A percentile compares a stretch with the other conserved stretches of the same genome.
phyloP scores from a whole-genome alignment of 35 echinoderm and acorn worm genomes.

The Amphiura filiformis region DNA sequence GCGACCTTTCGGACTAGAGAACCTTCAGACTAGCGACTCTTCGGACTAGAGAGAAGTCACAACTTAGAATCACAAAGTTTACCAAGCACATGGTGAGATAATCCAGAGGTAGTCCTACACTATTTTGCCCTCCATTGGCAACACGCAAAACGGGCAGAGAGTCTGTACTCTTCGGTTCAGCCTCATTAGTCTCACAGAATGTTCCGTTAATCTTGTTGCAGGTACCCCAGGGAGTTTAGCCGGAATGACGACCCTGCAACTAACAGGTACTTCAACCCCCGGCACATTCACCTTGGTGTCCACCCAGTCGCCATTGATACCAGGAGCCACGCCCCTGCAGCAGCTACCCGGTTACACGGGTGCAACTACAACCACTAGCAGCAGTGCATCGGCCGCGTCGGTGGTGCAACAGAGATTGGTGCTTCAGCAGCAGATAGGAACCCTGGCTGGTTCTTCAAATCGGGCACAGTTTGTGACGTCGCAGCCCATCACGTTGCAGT shows the following conservation, averaged over 20 bases:
- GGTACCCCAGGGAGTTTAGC: not conserved
- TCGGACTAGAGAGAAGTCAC: no score
- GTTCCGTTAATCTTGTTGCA: no score
- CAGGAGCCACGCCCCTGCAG: constrained; percentile 76
- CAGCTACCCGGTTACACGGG: constrained; percentile 95
- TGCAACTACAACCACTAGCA: not conserved
- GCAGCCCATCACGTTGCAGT: constrained; percentile 82
- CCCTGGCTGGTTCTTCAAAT: not conserved
- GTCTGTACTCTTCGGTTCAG: no score
- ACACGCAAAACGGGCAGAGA: no score
- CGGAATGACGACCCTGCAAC: not conserved
- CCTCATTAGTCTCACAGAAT: no score
- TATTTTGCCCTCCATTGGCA: no score
- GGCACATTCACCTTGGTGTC: constrained; percentile 83
- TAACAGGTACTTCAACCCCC: constrained; percentile 35
- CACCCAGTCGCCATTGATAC: constrained; percentile 36
- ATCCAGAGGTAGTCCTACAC: no score
- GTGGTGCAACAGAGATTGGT: constrained; percentile 75
- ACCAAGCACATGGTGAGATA: no score
- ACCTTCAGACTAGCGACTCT: no score
- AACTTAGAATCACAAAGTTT: no score
- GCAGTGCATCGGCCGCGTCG: constrained; percentile 23
- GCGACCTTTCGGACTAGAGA: no score
- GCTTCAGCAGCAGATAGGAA: constrained; percentile 59
- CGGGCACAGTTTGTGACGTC: constrained; percentile 70